These are phyloP conservation scores for Acrobasis repandana DNA, from an alignment of 2,888 invertebrate species.

Conservation along the genomic window DNA sequence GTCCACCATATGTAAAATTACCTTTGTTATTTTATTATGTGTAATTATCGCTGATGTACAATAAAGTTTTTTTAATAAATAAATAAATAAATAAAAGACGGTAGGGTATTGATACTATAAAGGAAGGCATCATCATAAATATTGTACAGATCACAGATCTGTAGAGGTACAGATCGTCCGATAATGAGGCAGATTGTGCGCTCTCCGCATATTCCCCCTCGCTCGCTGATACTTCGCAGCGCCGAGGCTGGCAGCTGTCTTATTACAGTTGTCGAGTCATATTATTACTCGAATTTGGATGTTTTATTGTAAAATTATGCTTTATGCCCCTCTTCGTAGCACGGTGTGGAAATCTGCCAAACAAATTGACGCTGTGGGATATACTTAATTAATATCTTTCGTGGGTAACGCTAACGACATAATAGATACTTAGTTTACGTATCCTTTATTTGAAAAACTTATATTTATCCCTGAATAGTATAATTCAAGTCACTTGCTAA, in stretches of 20 bases:
- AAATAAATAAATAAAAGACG: no score
- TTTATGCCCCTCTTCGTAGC: conserved; percentile 26
- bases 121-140: background rate
- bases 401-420: background rate
- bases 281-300: conserved; percentile 24
- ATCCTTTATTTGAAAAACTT: no score
- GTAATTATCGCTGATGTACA: no score
- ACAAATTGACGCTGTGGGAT: background rate
- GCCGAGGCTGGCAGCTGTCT: conserved; percentile 25
- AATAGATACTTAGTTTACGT: background rate
- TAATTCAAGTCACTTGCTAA: no score
- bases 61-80: no score
- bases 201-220: background rate
- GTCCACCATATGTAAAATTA: no score
- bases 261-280: conserved; percentile 24
- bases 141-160: no score
- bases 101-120: background rate
- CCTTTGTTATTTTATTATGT: no score
- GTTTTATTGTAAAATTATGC: conserved; percentile 23
- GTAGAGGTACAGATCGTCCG: background rate
- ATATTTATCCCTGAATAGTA: no score
- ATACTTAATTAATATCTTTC: background rate
- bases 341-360: conserved; percentile 20
- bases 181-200: conserved; percentile 1
- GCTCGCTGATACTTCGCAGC: background rate